A percentile compares a stretch with the other conserved stretches of the same genome.
These are phyloP conservation scores for Pseudomyrmex pallidus DNA, from an alignment of 1,140 invertebrate genomes.

Conservation along the genomic window DNA sequence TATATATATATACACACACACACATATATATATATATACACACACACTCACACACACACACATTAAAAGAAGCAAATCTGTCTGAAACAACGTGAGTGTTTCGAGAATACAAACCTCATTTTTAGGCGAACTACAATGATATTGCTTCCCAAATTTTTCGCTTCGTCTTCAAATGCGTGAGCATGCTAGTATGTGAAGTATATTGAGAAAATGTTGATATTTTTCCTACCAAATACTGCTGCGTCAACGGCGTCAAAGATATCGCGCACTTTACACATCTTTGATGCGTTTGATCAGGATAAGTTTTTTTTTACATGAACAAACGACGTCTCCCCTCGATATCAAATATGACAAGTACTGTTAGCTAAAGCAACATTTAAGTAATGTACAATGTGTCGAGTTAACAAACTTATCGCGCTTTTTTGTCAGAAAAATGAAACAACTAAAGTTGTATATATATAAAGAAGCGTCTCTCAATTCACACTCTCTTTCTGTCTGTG, in stretches of 20 bases:
- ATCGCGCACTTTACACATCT: slow-evolving; percentile 17
- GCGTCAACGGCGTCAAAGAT: slow-evolving; percentile 58
- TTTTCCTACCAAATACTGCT: slow-evolving; percentile 62
- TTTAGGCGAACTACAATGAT: slow-evolving; percentile 17
- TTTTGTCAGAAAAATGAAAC: slow-evolving; percentile 63
- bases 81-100: slow-evolving; percentile 33
- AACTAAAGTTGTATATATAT: slow-evolving; percentile 54
- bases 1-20: slow-evolving; percentile 14
- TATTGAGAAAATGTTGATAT: slow-evolving; percentile 69
- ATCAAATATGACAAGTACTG: slow-evolving; percentile 56
- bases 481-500: slow-evolving; percentile 73
- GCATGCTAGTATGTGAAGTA: slow-evolving; percentile 54
- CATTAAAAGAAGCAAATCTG: slow-evolving; percentile 50
- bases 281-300: slow-evolving; percentile 56
- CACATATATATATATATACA: slow-evolving; percentile 5
- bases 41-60: not conserved
- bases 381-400: slow-evolving; percentile 53
- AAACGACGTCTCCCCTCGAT: slow-evolving; percentile 37
- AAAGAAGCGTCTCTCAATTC: slow-evolving; percentile 52
- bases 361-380: slow-evolving; percentile 66
- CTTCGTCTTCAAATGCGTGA: slow-evolving; percentile 68
- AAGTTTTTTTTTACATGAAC: slow-evolving; percentile 61
- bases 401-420: slow-evolving; percentile 34
- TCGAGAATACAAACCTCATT: slow-evolving; percentile 44
- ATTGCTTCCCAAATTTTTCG: slow-evolving; percentile 68